Percentiles rank a stretch among this genome's conserved stretches.
Conservation (phyloP, 2,888 invertebrate genomes). For the Plusia festucae region DNA sequence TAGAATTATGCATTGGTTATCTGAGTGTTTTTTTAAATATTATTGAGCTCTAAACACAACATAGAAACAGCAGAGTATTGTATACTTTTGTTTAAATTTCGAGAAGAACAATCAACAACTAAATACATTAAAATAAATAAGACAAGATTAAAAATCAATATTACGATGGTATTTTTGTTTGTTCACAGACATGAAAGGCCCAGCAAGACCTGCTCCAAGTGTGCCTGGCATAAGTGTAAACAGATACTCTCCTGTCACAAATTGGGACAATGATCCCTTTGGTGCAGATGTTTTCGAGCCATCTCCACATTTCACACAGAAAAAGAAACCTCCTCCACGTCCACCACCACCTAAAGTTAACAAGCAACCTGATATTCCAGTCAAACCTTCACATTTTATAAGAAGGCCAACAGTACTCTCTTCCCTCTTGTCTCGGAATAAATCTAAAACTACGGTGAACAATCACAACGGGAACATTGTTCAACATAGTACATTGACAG, state of each 20-base stretch:
- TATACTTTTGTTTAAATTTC: not conserved
- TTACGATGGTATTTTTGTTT: conserved; percentile 33
- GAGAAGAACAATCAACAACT: not conserved
- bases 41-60: not conserved
- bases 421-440: conserved; percentile 77
- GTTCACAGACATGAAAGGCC: conserved; percentile 89
- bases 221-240: conserved; percentile 80
- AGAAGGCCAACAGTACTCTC: conserved; percentile 85
- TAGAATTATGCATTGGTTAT: conserved; percentile 32
- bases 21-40: not conserved
- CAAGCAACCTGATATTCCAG: conserved; percentile 80
- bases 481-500: conserved; percentile 65
- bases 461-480: conserved; percentile 60
- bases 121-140: not conserved
- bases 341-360: conserved; percentile 91
- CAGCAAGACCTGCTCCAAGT: conserved; percentile 89
- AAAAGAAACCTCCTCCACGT: conserved; percentile 92
- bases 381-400: conserved; percentile 87
- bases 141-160: not conserved
- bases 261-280: conserved; percentile 87
- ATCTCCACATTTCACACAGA: conserved; percentile 81
- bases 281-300: conserved; percentile 86
- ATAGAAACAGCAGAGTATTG: not conserved
- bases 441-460: conserved; percentile 71
- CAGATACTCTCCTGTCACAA: conserved; percentile 88